Percentiles rank a stretch among this genome's conserved stretches.
Conservation (phyloP, 2,888 invertebrate genomes). For the Mythimna impura region DNA sequence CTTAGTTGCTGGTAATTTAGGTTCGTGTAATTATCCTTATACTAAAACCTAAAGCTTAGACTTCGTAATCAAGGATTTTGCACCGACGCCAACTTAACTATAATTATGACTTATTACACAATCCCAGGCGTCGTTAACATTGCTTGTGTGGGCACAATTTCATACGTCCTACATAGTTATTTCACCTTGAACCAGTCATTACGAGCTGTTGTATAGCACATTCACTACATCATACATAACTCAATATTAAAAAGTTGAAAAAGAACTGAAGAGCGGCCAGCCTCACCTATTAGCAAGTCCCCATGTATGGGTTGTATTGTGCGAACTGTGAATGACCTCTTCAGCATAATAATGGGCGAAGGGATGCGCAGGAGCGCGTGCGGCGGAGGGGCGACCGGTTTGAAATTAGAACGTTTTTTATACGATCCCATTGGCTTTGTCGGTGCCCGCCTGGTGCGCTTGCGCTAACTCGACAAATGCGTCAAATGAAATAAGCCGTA, state of each 20-base stretch:
- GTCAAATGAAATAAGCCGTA: slow-evolving; percentile 89
- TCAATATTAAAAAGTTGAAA: slow-evolving; percentile 65
- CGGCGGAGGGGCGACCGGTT: slow-evolving; percentile 88
- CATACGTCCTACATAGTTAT: slow-evolving; percentile 57
- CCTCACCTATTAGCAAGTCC: slow-evolving; percentile 82
- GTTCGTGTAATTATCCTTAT: slow-evolving; percentile 33
- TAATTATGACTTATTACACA: slow-evolving; percentile 57
- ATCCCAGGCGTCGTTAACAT: slow-evolving; percentile 49
- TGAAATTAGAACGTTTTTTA: slow-evolving; percentile 90
- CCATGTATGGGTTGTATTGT: slow-evolving; percentile 84
- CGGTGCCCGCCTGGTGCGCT: slow-evolving; percentile 88
- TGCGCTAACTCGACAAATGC: slow-evolving; percentile 90
- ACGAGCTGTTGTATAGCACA: slow-evolving; percentile 45
- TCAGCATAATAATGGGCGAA: slow-evolving; percentile 88
- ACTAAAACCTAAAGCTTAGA: slow-evolving; percentile 33
- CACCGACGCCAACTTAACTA: slow-evolving; percentile 37
- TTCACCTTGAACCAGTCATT: slow-evolving; percentile 56
- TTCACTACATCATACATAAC: slow-evolving; percentile 41
- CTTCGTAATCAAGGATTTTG: slow-evolving; percentile 55
- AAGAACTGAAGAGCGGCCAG: slow-evolving; percentile 72
- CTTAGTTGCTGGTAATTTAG: slow-evolving; percentile 8
- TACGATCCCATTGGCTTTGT: slow-evolving; percentile 83
- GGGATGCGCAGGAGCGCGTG: slow-evolving; percentile 90
- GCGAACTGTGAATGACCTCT: slow-evolving; percentile 90
- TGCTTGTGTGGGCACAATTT: slow-evolving; percentile 59